A percentile compares a stretch with the other conserved stretches of the same genome.
These are phyloP conservation scores for Drosophila varians DNA, from an alignment of 1,140 invertebrate genomes.

Conservation along the genomic window DNA sequence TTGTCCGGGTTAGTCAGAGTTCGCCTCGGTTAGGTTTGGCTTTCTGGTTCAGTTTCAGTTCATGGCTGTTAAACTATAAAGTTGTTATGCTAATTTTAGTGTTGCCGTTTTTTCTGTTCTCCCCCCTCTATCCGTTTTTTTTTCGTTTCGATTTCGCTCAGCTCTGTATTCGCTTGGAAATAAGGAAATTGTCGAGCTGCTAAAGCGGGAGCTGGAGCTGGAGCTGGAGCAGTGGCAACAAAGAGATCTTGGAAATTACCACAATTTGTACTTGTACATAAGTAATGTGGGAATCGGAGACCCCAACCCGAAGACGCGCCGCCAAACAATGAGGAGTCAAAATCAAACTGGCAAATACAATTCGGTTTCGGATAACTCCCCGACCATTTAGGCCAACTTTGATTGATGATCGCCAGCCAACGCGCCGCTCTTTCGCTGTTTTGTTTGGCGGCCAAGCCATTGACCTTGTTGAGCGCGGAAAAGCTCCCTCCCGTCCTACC, in stretches of 20 bases:
- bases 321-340: constrained; percentile 41
- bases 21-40: constrained; percentile 1
- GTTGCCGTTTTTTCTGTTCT: constrained; percentile 37
- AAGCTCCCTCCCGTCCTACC: constrained; percentile 35
- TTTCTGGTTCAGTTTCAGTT: constrained; percentile 22
- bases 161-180: constrained; percentile 65
- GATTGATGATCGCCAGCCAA: constrained; percentile 71
- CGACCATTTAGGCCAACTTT: constrained; percentile 51
- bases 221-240: constrained; percentile 44
- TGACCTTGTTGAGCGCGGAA: constrained; percentile 67
- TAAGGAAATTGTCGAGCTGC: constrained; percentile 78
- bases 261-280: constrained; percentile 82
- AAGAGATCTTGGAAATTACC: constrained; percentile 81
- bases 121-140: not conserved
- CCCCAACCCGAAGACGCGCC: not conserved
- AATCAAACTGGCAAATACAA: constrained; percentile 76
- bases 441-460: constrained; percentile 60
- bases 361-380: constrained; percentile 42
- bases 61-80: constrained; percentile 83
- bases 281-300: constrained; percentile 77
- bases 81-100: constrained; percentile 84
- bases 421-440: not conserved
- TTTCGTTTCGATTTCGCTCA: constrained; percentile 27
- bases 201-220: not conserved
- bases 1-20: constrained; percentile 27